These are phyloP conservation scores for Lepidotrigona ventralis DNA, from an alignment of 1,140 invertebrate genomes.

Conservation along the genomic window DNA sequence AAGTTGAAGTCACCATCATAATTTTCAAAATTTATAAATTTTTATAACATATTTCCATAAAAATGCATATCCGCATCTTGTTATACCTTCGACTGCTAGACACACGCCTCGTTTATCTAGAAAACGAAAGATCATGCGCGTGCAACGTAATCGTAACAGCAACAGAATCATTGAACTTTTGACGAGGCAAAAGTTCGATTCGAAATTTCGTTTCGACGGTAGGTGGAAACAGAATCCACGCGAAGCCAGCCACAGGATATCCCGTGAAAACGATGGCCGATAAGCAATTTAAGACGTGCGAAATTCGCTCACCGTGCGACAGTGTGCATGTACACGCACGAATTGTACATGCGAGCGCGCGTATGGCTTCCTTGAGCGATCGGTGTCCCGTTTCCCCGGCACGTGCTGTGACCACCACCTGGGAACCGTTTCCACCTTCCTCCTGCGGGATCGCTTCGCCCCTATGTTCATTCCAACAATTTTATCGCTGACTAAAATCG, in stretches of 20 bases:
- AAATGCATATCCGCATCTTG: too few relatives aligned
- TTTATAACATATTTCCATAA: too few relatives aligned
- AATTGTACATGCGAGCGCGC: slow-evolving; percentile 55
- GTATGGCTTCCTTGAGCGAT: slow-evolving; percentile 68
- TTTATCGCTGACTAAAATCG: not conserved
- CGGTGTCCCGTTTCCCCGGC: slow-evolving; percentile 74
- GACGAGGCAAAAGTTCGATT: not conserved
- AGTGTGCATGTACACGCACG: slow-evolving; percentile 24
- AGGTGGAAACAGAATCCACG: not conserved
- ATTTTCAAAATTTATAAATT: too few relatives aligned
- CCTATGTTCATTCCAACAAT: not conserved
- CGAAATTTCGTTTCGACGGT: not conserved
- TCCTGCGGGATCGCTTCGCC: too few relatives aligned
- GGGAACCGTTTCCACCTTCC: slow-evolving; percentile 64
- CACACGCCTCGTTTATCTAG: too few relatives aligned
- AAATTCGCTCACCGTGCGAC: slow-evolving; percentile 47
- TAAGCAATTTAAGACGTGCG: slow-evolving; percentile 43
- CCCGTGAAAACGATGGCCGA: slow-evolving; percentile 39
- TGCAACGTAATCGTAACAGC: not conserved
- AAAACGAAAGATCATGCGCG: too few relatives aligned
- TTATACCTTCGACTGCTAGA: too few relatives aligned
- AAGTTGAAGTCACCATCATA: too few relatives aligned
- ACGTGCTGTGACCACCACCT: slow-evolving; percentile 73
- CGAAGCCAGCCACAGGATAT: slow-evolving; percentile 52
- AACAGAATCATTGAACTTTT: not conserved